These are phyloP conservation scores for Pachypsylla venusta DNA, from an alignment of 1,140 invertebrate genomes.

Conservation along the genomic window DNA sequence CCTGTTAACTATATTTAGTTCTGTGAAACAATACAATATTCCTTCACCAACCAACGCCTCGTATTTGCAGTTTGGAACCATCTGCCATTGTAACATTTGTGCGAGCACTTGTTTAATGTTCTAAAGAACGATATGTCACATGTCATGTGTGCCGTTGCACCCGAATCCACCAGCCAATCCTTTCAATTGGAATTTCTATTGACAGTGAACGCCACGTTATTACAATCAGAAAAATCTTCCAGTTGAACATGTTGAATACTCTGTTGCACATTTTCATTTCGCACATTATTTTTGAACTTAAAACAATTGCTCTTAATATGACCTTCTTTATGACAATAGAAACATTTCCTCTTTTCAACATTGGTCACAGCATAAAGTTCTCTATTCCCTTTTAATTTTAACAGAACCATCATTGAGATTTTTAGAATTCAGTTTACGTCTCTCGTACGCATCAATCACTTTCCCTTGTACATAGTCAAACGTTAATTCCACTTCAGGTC, in stretches of 20 bases:
- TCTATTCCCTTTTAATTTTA: neutral
- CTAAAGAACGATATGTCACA: neutral
- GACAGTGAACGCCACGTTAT: neutral
- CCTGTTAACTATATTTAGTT: no score
- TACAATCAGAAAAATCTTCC: neutral
- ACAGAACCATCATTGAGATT: neutral
- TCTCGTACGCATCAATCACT: neutral
- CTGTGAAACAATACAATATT: no score
- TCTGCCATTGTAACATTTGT: no score
- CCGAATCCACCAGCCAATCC: neutral
- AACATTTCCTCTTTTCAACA: neutral
- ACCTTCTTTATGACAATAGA: neutral
- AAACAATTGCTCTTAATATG: slow-evolving; percentile 5
- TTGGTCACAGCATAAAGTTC: neutral
- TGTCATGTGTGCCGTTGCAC: neutral
- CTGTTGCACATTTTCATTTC: neutral
- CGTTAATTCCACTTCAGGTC: neutral
- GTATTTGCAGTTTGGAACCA: no score
- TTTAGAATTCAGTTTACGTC: neutral
- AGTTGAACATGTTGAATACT: neutral
- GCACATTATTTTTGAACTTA: neutral
- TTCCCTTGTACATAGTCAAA: neutral
- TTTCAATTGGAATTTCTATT: neutral
- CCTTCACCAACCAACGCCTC: no score
- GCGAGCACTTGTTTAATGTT: neutral